Conservation (phyloP, 2,888 invertebrate genomes). For the Microctonus brassicae region DNA sequence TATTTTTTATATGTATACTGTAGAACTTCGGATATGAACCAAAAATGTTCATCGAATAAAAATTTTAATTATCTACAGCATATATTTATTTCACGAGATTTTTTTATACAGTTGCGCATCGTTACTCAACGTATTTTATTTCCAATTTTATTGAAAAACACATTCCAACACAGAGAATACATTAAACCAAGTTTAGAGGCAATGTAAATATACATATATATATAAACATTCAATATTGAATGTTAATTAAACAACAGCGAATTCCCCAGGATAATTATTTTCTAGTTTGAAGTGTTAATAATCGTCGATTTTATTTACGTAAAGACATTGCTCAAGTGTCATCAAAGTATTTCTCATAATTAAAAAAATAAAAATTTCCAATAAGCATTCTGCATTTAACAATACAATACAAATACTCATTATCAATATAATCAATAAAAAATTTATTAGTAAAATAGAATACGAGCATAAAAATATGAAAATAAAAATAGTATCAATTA, state of each 20-base stretch:
- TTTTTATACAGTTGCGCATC: neutral
- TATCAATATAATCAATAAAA: too few relatives aligned
- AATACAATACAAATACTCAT: too few relatives aligned
- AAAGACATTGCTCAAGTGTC: neutral
- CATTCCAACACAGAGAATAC: neutral
- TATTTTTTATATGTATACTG: neutral
- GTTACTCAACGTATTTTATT: conserved; percentile 4
- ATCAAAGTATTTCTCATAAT: too few relatives aligned
- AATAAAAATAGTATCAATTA: too few relatives aligned
- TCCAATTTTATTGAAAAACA: conserved; percentile 13
- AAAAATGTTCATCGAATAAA: neutral
- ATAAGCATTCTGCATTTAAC: too few relatives aligned
- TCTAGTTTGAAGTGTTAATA: neutral
- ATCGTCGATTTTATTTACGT: neutral
- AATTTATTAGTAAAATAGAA: too few relatives aligned
- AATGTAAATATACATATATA: neutral
- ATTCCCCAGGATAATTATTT: neutral
- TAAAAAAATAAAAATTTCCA: conserved; percentile 8
- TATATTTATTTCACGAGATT: neutral
- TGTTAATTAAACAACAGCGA: conserved; percentile 6
- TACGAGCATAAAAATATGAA: too few relatives aligned
- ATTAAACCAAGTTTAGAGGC: too few relatives aligned
- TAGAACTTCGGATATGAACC: neutral
- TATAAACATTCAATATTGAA: conserved; percentile 5
- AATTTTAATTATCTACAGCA: conserved; percentile 10